A percentile compares a stretch with the other conserved stretches of the same genome.
phyloP scores from a whole-genome alignment of 2,113 vertebrate genomes.

The Oreotrochilus melanogaster region DNA sequence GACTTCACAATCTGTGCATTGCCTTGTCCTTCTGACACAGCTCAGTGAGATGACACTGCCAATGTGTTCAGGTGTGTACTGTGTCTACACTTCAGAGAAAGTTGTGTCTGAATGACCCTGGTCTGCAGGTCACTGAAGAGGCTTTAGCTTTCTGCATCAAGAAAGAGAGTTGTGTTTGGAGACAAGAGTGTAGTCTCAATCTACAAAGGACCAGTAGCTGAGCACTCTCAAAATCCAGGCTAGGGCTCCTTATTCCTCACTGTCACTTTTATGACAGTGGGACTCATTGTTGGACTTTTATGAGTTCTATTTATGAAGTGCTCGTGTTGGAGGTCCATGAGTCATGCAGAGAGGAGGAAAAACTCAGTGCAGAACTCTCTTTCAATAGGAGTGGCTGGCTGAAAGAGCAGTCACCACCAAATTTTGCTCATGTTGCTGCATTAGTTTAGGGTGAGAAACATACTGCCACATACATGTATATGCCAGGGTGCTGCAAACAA shows the following conservation, averaged over 20 bases:
- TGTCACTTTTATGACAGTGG: too few relatives aligned
- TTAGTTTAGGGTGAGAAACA: neutral
- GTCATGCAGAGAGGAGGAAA: neutral
- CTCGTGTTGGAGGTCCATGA: accelerated
- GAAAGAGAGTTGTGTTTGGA: neutral
- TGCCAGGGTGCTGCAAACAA: neutral
- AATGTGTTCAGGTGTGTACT: accelerated
- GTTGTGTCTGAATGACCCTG: neutral
- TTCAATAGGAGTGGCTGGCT: neutral
- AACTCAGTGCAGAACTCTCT: neutral
- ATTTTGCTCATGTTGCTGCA: neutral
- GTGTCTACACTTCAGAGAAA: neutral
- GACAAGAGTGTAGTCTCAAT: neutral
- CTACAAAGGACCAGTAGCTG: accelerated
- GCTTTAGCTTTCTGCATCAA: neutral
- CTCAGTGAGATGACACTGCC: neutral
- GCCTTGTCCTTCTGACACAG: neutral
- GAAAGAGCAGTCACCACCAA: accelerated
- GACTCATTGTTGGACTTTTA: too few relatives aligned
- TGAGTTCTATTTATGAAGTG: neutral
- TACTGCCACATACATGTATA: neutral
- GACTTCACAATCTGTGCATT: neutral
- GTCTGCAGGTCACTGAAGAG: neutral
- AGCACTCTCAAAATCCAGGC: neutral
- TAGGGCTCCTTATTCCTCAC: neutral